Base-by-base conservation (phyloP, 2,888 invertebrate species). In the Cordilura impudica region DNA sequence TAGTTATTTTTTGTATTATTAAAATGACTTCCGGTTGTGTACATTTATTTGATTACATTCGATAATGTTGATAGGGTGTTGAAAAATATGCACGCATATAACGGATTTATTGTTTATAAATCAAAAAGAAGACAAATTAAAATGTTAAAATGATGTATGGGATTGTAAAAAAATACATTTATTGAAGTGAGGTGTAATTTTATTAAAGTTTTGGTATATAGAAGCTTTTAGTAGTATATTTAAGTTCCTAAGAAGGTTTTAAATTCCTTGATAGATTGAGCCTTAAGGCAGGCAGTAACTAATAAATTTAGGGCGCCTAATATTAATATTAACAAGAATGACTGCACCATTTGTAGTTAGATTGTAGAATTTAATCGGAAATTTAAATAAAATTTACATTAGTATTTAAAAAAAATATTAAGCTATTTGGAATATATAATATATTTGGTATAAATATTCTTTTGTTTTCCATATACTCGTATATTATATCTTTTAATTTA, bases 21-120 rank as follows among this genome's bases (percentile, higher is more conserved):
- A 43, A 74, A 75, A 75, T 71, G 71, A 63, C 79, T 75, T 79
- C 79, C 79, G 75, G 66, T 75, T 75, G 75, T 67, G 16, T 49
- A 56, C 18, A 65, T 35, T 65, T 39, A 39, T 43, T 26, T n/a
- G 49, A 35, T 47, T 63, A 47, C 47, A 35, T 29, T 63, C 45
- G 3, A 39, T 29, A 43, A 29, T 19, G 31, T 53, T 16, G 45
- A 61, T 21, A 43, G 3, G 29, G 19, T 19, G n/a, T 8, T 61
- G 51, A 51, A 54, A 26, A 54, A 19, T 12, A 51, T 1, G 14
- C 10, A 63, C 2, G 8, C 35, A 66, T 19, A 47, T 51, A 0
- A 14, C 4, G 7, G 23, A 2, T 51, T 49, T 21, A 3, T 54
- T 69, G 47, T 31, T 47, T 58, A 58, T 69, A 69, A 58, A 56